phyloP scores from a whole-genome alignment of 2,797 vertebrate species.

The Hoplostethus atlanticus region DNA sequence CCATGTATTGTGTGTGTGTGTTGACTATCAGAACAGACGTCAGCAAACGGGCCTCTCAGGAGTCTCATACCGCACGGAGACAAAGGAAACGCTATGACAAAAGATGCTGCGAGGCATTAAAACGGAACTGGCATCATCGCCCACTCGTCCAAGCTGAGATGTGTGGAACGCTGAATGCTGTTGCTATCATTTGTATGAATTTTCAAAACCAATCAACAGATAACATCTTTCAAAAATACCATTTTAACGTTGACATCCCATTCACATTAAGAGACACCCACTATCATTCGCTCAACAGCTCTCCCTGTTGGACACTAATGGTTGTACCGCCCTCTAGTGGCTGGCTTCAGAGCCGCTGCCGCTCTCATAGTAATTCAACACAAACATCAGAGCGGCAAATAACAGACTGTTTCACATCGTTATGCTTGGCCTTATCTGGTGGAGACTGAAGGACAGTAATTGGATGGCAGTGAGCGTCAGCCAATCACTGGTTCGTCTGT shows the following conservation, averaged over 20 bases:
- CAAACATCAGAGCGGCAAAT: constrained; percentile 2
- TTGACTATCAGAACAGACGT: constrained; percentile 1
- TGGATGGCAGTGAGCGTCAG: constrained; percentile 50
- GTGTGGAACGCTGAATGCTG: background rate
- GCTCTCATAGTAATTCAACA: constrained; percentile 12
- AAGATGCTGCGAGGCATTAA: constrained; percentile 12
- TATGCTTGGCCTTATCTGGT: constrained; percentile 40
- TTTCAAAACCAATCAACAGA: background rate
- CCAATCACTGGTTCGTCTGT: constrained; percentile 50
- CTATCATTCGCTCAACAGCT: background rate
- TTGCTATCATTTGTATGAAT: background rate
- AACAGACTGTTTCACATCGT: constrained; percentile 21
- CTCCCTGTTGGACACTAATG: constrained; percentile 16
- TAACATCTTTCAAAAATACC: constrained; percentile 2
- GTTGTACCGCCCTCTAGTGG: constrained; percentile 70
- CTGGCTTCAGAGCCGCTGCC: constrained; percentile 14
- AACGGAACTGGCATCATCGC: constrained; percentile 13
- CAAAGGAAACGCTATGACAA: constrained; percentile 18
- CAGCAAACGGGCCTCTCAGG: constrained; percentile 15
- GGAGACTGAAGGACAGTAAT: constrained; percentile 41
- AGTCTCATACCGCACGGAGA: constrained; percentile 1
- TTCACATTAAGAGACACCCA: background rate
- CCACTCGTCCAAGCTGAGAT: constrained; percentile 19
- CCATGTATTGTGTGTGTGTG: no score
- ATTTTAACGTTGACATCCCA: background rate